Evolutionary conservation across 2,797 vertebrate genomes (phyloP), one percentile per base, ranked within the genome.

Genomic region (Galagoides demidoff): DNA sequence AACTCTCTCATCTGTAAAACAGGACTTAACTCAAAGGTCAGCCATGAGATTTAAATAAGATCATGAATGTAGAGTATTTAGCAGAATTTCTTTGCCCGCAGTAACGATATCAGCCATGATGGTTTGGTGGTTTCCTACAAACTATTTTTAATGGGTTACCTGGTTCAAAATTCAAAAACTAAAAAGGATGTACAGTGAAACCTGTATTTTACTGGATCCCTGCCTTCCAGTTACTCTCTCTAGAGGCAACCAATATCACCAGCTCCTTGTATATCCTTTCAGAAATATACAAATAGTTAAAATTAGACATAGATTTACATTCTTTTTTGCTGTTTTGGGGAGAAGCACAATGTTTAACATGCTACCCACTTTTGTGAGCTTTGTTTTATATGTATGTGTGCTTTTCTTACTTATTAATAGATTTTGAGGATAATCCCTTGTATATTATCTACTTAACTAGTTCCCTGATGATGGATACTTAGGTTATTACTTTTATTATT

Each of bases 261-360:
- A 52, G 12, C 66, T 83, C 61, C 61, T 93, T 78, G 16, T 59
- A 37, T 55, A 39, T 93, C 45, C 23, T 20, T 89, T 34, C 25
- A 66, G 83, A 87, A 94, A 83, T 82, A 17, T n/a, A 85, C 61
- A 64, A n/a, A 77, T 17, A 78, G 68, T 57, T 34, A 82, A 81
- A 85, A 76, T 45, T 34, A 59, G 49, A 77, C 37, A 19, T 10
- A 34, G 22, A 37, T 29, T 64, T 39, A 27, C 1, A 19, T 70
- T 85, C 22, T n/a, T 34, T 71, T 93, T 82, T 10, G 55, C 74
- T 37, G n/a, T 70, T 92, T 23, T 4, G 31, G 8, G 14, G 37
- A 23, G 55, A 63, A 63, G 31, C 27, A 49, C 66, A 55, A 2
- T 52, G 27, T 78, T 85, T 59, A 71, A 49, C 9, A 27, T 29